These are phyloP conservation scores for Lanius collurio DNA, from an alignment of 2,113 vertebrate genomes.

Conservation along the genomic window DNA sequence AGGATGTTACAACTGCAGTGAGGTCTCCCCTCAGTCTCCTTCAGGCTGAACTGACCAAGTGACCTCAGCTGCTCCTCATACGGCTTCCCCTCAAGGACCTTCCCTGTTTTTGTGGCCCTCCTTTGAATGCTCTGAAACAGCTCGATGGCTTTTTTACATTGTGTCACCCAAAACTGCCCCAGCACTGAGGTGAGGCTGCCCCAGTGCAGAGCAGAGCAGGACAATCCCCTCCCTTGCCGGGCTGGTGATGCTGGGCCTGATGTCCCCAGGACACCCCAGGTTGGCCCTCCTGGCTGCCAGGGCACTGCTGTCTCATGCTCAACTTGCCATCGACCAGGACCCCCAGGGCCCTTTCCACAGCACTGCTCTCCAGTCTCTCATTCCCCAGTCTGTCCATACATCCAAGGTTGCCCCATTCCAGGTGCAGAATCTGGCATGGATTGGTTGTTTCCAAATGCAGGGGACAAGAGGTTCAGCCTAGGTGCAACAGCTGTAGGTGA, in stretches of 20 bases:
- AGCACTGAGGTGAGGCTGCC: fast-evolving
- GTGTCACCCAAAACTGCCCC: not conserved
- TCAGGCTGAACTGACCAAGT: not conserved
- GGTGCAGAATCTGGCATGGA: not conserved
- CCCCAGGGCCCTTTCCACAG: not conserved
- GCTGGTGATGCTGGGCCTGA: not conserved
- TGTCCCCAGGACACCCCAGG: fast-evolving
- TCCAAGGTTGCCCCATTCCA: not conserved
- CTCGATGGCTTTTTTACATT: not conserved
- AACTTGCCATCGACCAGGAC: fast-evolving
- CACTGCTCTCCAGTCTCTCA: not conserved
- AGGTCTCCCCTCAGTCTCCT: not conserved
- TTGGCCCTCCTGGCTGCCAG: not conserved
- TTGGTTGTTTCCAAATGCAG: not conserved
- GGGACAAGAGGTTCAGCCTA: not conserved
- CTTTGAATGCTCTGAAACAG: not conserved
- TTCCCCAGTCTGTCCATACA: not conserved
- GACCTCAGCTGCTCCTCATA: not conserved
- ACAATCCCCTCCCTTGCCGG: not conserved
- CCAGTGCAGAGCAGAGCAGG: not conserved
- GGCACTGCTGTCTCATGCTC: not conserved
- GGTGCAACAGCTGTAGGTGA: not conserved
- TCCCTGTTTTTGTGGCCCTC: not conserved
- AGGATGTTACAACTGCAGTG: not conserved
- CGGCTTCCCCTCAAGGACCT: not conserved